Evolutionary conservation across 2,113 vertebrate species (phyloP), one percentile per base, ranked within the genome.

Genomic region (Strigops habroptila): DNA sequence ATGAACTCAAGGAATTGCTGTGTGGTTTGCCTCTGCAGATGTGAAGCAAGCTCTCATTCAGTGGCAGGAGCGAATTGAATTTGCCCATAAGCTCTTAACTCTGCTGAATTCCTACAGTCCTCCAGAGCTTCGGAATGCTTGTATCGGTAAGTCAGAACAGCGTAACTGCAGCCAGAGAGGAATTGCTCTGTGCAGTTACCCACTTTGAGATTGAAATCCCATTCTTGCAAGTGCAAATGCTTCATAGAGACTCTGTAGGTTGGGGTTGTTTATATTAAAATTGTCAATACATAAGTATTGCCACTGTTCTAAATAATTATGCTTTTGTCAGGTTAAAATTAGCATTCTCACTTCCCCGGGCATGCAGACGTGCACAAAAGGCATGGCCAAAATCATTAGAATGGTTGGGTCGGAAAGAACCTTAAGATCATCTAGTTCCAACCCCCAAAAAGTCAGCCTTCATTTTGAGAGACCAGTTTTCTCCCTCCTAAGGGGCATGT

Each of bases 31-130:
- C 27, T 96, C 97, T 98, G 62, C 98, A 99, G 99, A 99, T 97
- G 99, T 99, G 97, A 99, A 99, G 92, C 99, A 99, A 98, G 99
- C 99, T 80, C 98, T 99, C 97, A 99, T 99, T 96, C 99, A 99
- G 97, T 99, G 99, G 99, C 99, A 99, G 97, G 99, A 99, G 93
- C 98, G 99, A 97, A 99, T 99, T 82, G 99, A 99, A 98, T 99
- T 99, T 95, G 99, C 99, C 93, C 99, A 99, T 97, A 99, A 99
- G 96, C 98, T 99, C 82, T 98, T 99, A 96, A 99, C 99, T n/a
- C 98, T 99, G 83, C 98, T 99, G n/a, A 99, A 99, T 98, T 99
- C 99, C 64, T 99, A 99, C 88, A 99, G 99, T 83, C 99, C 99
- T 28, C 99, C 99, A 1, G 99, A 99, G 94, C 98, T 99, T 44